Base-by-base conservation (phyloP, 2,113 vertebrate species). In the Neoarius graeffei region DNA sequence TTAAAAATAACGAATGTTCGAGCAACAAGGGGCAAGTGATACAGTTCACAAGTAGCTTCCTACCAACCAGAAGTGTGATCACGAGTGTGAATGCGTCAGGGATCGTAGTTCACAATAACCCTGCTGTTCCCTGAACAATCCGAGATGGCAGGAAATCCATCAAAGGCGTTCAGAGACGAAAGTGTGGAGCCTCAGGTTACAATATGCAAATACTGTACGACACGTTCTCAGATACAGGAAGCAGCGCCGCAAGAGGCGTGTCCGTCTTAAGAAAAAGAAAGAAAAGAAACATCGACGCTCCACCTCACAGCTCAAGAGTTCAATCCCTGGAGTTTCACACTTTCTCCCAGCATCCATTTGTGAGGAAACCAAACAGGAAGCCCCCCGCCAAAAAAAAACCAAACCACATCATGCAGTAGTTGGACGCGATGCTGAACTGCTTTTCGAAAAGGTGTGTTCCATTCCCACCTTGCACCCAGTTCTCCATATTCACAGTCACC, bases 161-260 rank as follows among this genome's bases (percentile, higher is more conserved):
- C 84, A 52, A 14, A 59, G 14, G 19, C 48, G 67, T 17, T 81
- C 66, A 1, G 56, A 83, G 23, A 82, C 79, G 52, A 48, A 81
- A 62, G 84, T 50, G 15, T 30, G 83, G 48, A 77, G 67, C 87
- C 82, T 35, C 74, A 56, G 85, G 90, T 85, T 66, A 85, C 66
- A 71, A 71, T 67, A 85, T 66, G 88, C 88, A 87, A 85, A 88
- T 42, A 42, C 42, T 42, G 42, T 89, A 84, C 57, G 66, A 48
- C 66, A 30, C 66, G 25, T 25, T 56, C 52, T 60, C 73, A 54
- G 86, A 87, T 56, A 81, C 71, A 81, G 85, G 62, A 57, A 84
- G 71, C 73, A 77, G 50, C 73, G 25, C 9, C 13, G 23, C 42
- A 81, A 23, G 80, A 77, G 85, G 17, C 54, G 27, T 19, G 71